Evolutionary conservation across 1,140 invertebrate genomes (phyloP).

Genomic region (Temnothorax nylanderi): DNA sequence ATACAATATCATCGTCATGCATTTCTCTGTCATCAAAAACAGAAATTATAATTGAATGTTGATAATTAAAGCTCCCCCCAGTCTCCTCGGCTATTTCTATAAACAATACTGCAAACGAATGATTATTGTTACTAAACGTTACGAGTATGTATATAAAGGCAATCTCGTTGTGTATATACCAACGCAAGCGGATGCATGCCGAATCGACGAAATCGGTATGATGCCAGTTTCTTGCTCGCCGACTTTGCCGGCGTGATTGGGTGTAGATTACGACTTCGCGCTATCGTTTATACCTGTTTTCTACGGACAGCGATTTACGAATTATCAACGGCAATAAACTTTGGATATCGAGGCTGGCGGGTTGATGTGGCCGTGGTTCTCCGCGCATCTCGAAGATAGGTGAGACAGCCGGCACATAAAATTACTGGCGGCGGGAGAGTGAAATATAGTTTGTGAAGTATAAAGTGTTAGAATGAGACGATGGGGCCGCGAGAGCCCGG

Average conservation of each 20-base stretch:
- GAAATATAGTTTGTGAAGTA: constrained; percentile 68
- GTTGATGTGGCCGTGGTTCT: constrained; percentile 46
- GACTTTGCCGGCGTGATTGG: constrained; percentile 61
- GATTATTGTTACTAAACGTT: neutral
- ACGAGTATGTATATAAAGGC: neutral
- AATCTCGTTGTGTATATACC: neutral
- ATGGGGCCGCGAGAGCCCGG: neutral
- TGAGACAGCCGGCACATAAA: constrained; percentile 67
- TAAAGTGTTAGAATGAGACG: constrained; percentile 62
- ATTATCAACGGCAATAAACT: constrained; percentile 75
- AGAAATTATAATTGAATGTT: neutral
- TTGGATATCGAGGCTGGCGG: constrained; percentile 64
- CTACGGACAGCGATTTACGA: constrained; percentile 71
- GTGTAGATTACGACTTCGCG: constrained; percentile 66
- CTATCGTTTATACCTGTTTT: constrained; percentile 65
- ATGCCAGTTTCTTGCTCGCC: constrained; percentile 29
- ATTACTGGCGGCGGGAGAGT: constrained; percentile 51
- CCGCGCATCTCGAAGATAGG: constrained; percentile 56
- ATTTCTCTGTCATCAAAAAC: neutral
- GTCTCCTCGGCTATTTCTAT: neutral
- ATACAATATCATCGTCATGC: neutral
- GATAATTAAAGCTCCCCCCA: neutral
- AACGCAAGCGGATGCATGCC: neutral
- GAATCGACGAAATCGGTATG: constrained; percentile 27
- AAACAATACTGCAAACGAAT: neutral